Percentiles rank a stretch among this genome's conserved stretches.
Conservation (phyloP, 2,113 vertebrate species). For the Nestor notabilis region DNA sequence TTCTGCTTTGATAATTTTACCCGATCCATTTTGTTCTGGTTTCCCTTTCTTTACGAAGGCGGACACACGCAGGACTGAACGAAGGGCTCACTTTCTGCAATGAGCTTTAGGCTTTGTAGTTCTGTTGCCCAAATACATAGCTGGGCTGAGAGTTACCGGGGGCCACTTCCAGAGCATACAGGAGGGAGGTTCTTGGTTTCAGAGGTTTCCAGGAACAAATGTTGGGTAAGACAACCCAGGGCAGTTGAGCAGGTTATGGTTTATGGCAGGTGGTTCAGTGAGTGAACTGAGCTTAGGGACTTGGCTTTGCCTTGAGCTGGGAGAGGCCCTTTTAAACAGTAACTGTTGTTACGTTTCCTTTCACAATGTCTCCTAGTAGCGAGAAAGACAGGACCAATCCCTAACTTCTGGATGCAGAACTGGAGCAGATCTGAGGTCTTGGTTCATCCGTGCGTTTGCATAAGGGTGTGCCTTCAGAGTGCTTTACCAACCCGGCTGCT, state of each 20-base stretch:
- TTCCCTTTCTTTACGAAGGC: background rate
- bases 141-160: background rate
- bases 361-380: background rate
- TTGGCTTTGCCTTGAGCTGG: background rate
- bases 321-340: background rate
- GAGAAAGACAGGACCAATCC: rapidly evolving
- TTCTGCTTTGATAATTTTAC: background rate
- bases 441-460: background rate
- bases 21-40: background rate
- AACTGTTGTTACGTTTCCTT: background rate
- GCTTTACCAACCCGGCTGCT: background rate
- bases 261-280: background rate
- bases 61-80: background rate
- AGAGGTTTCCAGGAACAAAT: constrained; percentile 26
- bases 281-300: background rate
- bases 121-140: background rate
- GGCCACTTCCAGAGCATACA: background rate
- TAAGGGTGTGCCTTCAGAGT: background rate
- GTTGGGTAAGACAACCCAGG: background rate
- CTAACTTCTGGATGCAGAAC: background rate
- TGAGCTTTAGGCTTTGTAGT: background rate
- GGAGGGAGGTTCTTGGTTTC: background rate
- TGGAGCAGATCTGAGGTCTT: background rate
- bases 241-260: constrained; percentile 20
- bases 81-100: background rate